Conservation (phyloP, 1,140 invertebrate species). For the Hyphantria cunea region DNA sequence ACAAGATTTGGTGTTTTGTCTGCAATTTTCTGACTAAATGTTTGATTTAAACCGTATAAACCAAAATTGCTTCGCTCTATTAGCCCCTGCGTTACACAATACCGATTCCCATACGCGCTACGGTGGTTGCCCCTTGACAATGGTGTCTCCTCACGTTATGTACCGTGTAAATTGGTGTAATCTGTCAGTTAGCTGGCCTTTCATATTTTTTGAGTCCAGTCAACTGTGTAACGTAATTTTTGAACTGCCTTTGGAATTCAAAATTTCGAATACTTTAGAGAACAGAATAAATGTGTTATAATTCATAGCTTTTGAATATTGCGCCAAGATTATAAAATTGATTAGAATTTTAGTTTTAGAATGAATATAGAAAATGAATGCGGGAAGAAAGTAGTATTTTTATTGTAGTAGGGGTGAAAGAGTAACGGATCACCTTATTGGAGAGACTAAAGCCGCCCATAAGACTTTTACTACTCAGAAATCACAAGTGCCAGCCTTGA, state of each 20-base stretch:
- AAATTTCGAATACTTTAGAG: neutral
- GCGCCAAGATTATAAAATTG: no score
- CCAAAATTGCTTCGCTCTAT: slow-evolving; percentile 26
- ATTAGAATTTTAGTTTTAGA: no score
- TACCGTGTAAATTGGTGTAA: slow-evolving; percentile 53
- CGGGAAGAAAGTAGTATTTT: no score
- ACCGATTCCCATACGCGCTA: slow-evolving; percentile 52
- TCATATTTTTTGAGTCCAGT: slow-evolving; percentile 27
- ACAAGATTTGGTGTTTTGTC: no score
- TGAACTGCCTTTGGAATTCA: neutral
- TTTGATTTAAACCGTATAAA: slow-evolving; percentile 11
- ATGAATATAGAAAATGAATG: no score
- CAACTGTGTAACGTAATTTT: slow-evolving; percentile 13
- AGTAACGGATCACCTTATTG: no score
- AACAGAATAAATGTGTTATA: no score
- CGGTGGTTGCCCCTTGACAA: slow-evolving; percentile 46
- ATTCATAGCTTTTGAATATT: no score
- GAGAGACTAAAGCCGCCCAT: no score
- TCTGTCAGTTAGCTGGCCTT: slow-evolving; percentile 41
- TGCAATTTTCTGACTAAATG: no score
- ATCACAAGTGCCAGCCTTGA: no score
- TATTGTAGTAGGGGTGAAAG: neutral
- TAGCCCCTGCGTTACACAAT: slow-evolving; percentile 25
- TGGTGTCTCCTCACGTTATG: slow-evolving; percentile 42
- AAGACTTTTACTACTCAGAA: no score